Percentiles rank a stretch among this genome's conserved stretches.
Evolutionary conservation across 2,797 vertebrate species (phyloP).

Genomic region (Muscicapa striata): DNA sequence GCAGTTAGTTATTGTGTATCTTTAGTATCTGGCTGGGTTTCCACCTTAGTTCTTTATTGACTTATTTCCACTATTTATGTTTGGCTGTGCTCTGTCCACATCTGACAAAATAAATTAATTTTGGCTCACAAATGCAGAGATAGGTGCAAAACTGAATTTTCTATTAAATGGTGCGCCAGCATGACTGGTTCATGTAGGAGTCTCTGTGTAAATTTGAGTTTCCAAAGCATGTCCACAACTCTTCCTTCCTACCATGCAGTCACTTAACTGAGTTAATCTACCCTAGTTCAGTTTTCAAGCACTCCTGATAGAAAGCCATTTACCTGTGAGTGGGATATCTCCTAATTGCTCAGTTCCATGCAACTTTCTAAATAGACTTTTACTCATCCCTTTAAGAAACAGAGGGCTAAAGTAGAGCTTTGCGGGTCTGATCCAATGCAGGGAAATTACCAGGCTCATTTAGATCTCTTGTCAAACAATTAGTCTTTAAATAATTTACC

Average conservation of each 20-base stretch:
- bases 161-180: background rate
- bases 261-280: background rate
- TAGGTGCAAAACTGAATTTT: background rate
- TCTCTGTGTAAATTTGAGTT: background rate
- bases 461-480: background rate
- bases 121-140: background rate
- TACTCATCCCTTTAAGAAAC: background rate
- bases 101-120: background rate
- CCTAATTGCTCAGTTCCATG: background rate
- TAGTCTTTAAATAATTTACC: conserved; percentile 23
- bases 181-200: background rate
- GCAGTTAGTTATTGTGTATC: background rate
- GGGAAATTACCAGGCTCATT: background rate
- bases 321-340: background rate
- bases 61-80: background rate
- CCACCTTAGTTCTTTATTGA: background rate
- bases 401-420: background rate
- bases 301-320: background rate
- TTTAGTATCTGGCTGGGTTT: background rate
- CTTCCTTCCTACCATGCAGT: background rate
- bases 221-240: fast-evolving
- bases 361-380: background rate
- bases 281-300: background rate
- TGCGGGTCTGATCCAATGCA: background rate
- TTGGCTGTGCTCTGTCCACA: background rate